Evolutionary conservation across 2,888 invertebrate genomes (phyloP).

Genomic region (Sinhomidia bicolor): DNA sequence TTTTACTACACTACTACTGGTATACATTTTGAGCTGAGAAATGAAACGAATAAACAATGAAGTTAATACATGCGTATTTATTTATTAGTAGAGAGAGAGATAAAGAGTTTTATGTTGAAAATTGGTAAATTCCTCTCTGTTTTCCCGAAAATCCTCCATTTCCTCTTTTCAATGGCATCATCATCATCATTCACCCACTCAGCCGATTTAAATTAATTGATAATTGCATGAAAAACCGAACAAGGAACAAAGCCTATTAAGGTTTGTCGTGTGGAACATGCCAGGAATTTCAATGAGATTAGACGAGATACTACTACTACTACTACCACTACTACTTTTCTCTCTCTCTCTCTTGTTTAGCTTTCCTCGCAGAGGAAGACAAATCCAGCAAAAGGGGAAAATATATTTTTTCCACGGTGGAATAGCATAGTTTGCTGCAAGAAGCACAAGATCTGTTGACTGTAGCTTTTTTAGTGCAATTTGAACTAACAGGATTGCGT

Average conservation of each 20-base stretch:
- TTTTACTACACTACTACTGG: background rate
- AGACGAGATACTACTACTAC: conserved; percentile 28
- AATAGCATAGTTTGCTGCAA: background rate
- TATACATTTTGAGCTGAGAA: background rate
- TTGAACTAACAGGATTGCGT: conserved; percentile 40
- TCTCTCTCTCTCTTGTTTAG: conserved; percentile 6
- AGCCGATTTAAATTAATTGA: conserved; percentile 73
- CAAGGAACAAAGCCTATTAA: conserved; percentile 70
- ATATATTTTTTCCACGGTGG: too few species aligned
- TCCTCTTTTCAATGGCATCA: conserved; percentile 45
- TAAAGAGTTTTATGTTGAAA: conserved; percentile 10
- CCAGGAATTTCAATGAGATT: conserved; percentile 73
- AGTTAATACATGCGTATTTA: background rate
- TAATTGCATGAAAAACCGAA: conserved; percentile 68
- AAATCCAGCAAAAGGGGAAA: too few species aligned
- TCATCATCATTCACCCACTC: conserved; percentile 60
- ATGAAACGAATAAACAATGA: background rate
- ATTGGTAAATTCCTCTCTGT: conserved; percentile 45
- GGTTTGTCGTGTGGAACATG: conserved; percentile 68
- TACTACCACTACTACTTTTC: too few species aligned
- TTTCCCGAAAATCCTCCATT: conserved; percentile 28
- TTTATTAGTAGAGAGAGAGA: background rate
- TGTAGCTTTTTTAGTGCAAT: background rate
- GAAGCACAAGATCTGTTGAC: conserved; percentile 5
- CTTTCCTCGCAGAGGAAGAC: background rate